Evolutionary conservation across 2,113 vertebrate species (phyloP).

Genomic region (Thamnophis sirtalis): DNA sequence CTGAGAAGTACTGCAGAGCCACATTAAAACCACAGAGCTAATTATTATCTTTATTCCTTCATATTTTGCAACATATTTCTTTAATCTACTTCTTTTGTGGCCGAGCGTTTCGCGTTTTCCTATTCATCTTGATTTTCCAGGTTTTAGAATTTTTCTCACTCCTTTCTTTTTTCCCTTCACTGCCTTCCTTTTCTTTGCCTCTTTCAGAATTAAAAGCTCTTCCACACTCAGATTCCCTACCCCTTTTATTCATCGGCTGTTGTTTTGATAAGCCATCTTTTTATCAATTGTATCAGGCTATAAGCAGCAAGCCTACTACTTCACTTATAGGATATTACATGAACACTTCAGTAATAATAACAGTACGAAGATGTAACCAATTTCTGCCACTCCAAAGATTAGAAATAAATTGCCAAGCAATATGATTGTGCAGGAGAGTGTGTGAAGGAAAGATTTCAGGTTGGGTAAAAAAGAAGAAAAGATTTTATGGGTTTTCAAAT

Average conservation of each 20-base stretch:
- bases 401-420: not conserved
- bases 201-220: conserved; percentile 36
- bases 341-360: conserved; percentile 29
- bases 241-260: conserved; percentile 33
- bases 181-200: conserved; percentile 16
- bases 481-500: conserved; percentile 11
- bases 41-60: conserved; percentile 2
- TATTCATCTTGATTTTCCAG: not conserved
- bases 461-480: not conserved
- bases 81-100: not conserved
- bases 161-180: conserved; percentile 37
- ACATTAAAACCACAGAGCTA: not conserved
- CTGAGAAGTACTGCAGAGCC: not conserved
- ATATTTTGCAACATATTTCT: not conserved
- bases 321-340: conserved; percentile 16
- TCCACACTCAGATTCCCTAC: conserved; percentile 40
- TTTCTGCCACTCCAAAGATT: not conserved
- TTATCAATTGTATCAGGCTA: conserved; percentile 20
- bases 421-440: not conserved
- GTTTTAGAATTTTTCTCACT: not conserved
- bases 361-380: not conserved
- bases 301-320: conserved; percentile 15
- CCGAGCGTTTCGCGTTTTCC: too few species aligned
- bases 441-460: not conserved
- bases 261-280: conserved; percentile 34